Evolutionary conservation across 2,888 invertebrate genomes (phyloP).

Genomic region (Amblyteles armatorius): DNA sequence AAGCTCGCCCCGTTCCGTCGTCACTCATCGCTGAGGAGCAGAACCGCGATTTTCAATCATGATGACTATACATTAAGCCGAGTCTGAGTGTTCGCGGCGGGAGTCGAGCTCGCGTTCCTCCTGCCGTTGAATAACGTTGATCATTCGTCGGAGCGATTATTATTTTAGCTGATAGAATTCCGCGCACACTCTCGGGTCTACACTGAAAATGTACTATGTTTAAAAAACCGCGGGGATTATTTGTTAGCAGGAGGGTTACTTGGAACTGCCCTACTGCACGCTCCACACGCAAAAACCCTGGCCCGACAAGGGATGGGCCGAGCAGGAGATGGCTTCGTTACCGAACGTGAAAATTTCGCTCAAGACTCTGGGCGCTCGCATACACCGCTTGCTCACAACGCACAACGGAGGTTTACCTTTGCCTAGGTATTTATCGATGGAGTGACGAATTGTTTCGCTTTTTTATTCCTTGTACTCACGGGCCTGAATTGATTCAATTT

Average conservation of each 20-base stretch:
- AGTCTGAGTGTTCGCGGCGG: slow-evolving; percentile 78
- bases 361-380: slow-evolving; percentile 88
- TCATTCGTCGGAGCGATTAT: slow-evolving; percentile 76
- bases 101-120: slow-evolving; percentile 79
- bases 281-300: slow-evolving; percentile 88
- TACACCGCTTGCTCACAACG: slow-evolving; percentile 89
- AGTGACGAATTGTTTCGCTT: not conserved
- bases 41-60: slow-evolving; percentile 34
- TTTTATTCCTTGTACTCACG: slow-evolving; percentile 10
- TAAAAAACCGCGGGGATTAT: not conserved
- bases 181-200: not conserved
- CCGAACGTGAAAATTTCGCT: slow-evolving; percentile 88
- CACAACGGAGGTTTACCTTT: slow-evolving; percentile 93
- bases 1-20: slow-evolving; percentile 5
- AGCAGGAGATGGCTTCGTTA: slow-evolving; percentile 88
- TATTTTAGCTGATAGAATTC: slow-evolving; percentile 61
- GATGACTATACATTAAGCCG: slow-evolving; percentile 79
- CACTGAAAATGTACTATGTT: not conserved
- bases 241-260: slow-evolving; percentile 82
- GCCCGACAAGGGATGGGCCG: slow-evolving; percentile 90
- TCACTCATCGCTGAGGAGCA: not conserved
- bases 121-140: slow-evolving; percentile 75
- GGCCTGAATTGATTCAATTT: slow-evolving; percentile 61
- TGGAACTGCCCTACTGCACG: slow-evolving; percentile 88
- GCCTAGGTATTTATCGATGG: slow-evolving; percentile 87